These are phyloP conservation scores for Dermochelys coriacea DNA, from an alignment of 2,797 vertebrate species.

Conservation along the genomic window DNA sequence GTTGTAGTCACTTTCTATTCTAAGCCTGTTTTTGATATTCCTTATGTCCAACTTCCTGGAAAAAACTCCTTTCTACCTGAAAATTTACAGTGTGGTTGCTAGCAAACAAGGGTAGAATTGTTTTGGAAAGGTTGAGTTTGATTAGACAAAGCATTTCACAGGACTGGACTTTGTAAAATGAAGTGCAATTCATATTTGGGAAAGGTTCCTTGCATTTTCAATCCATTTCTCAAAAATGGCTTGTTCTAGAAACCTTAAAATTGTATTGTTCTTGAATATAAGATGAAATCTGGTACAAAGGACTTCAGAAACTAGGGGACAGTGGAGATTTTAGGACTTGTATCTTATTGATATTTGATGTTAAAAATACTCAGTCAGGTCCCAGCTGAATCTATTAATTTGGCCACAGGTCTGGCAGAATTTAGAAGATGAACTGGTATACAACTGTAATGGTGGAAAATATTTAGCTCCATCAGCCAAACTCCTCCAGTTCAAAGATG, in stretches of 20 bases:
- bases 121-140: conserved; percentile 33
- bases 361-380: not conserved
- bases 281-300: not conserved
- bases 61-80: conserved; percentile 18
- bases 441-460: not conserved
- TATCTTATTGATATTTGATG: conserved; percentile 34
- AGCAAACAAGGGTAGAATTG: conserved; percentile 21
- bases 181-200: not conserved
- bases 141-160: conserved; percentile 55
- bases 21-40: conserved; percentile 53
- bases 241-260: not conserved
- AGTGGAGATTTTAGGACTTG: conserved; percentile 9
- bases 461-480: not conserved
- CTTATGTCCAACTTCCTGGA: not conserved
- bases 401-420: conserved; percentile 9
- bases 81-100: conserved; percentile 51
- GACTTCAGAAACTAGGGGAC: not conserved
- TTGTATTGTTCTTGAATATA: not conserved
- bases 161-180: conserved; percentile 42
- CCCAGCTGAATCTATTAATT: not conserved
- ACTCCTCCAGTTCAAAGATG: not conserved
- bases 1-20: conserved; percentile 26
- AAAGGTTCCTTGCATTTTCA: conserved; percentile 29
- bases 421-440: not conserved
- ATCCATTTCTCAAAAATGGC: not conserved